Evolutionary conservation across 64 coral and sea anemone species (phyloP).

Genomic region (Dendrophyllia cribrosa): DNA sequence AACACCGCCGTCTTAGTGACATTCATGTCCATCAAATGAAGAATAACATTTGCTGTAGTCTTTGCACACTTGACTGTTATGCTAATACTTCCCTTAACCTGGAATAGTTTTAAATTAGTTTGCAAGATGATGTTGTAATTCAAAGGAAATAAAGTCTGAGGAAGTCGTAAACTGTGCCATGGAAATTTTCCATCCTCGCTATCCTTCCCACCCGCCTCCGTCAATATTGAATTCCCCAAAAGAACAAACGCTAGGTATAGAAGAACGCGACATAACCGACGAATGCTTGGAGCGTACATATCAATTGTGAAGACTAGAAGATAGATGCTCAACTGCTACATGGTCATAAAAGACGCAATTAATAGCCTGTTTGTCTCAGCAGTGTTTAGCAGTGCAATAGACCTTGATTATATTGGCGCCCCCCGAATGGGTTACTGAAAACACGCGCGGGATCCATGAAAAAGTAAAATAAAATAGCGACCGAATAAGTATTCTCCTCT

Average conservation of each 20-base stretch:
- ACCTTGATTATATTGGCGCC: no score
- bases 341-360: no score
- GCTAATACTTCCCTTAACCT: conserved; percentile 67
- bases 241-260: neutral
- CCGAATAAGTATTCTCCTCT: no score
- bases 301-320: neutral
- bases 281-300: neutral
- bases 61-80: conserved; percentile 69
- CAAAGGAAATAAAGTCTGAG: conserved; percentile 57
- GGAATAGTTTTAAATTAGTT: conserved; percentile 54
- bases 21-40: conserved; percentile 79
- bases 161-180: conserved; percentile 81
- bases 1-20: conserved; percentile 49
- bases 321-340: no score
- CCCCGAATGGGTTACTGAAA: no score
- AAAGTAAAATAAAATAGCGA: no score
- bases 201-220: no score
- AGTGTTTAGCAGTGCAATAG: no score
- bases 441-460: no score
- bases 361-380: no score
- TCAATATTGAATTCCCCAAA: no score
- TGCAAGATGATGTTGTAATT: conserved; percentile 70
- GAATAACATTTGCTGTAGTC: conserved; percentile 61
- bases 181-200: conserved; percentile 45
- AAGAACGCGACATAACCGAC: neutral